phyloP scores from a whole-genome alignment of 1,140 invertebrate species.

The Euschistus heros region DNA sequence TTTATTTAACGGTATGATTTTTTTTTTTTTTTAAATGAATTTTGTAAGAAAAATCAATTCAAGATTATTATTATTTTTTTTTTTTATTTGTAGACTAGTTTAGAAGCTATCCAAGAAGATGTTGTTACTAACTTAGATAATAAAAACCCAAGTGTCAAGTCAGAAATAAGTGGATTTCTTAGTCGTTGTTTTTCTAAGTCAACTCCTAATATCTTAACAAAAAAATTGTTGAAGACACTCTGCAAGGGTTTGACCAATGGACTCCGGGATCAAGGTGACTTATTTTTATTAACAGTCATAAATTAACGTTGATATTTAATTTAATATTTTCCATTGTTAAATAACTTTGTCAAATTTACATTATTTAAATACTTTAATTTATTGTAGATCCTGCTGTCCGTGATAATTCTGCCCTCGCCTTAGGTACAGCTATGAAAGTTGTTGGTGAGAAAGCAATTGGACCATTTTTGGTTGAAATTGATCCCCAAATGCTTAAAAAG shows the following conservation, averaged over 20 bases:
- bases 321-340: not conserved
- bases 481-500: conserved; percentile 68
- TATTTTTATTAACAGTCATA: not conserved
- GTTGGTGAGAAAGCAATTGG: conserved; percentile 83
- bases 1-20: conserved; percentile 56
- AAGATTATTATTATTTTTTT: not conserved
- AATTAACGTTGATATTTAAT: not conserved
- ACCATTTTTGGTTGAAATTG: conserved; percentile 78
- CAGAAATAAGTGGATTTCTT: conserved; percentile 83
- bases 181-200: conserved; percentile 70
- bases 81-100: conserved; percentile 49
- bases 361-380: conserved; percentile 9
- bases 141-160: conserved; percentile 91
- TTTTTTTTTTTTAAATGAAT: not conserved
- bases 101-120: conserved; percentile 84
- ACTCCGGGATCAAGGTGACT: conserved; percentile 66
- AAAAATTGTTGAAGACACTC: conserved; percentile 83
- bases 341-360: not conserved
- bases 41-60: not conserved
- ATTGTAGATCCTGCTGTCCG: conserved; percentile 64
- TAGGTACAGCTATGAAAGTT: conserved; percentile 90
- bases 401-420: conserved; percentile 75
- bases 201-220: conserved; percentile 70
- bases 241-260: conserved; percentile 71
- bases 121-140: conserved; percentile 72